Conservation (phyloP, 2,113 vertebrate species). For the Mormoops blainvillei region DNA sequence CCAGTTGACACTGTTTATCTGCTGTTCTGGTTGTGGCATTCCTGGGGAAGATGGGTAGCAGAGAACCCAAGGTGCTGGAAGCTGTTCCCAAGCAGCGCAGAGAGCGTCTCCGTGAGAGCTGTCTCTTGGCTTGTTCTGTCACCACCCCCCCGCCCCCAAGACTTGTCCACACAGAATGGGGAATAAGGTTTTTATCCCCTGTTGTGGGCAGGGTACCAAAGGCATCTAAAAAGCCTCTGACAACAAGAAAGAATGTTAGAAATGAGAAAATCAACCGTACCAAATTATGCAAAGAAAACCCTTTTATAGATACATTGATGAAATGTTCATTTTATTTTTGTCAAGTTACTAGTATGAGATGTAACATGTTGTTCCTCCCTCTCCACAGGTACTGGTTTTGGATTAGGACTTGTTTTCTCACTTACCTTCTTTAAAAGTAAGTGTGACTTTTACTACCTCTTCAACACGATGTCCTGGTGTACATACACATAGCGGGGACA, state of each 20-base stretch:
- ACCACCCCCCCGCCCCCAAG: too few relatives aligned
- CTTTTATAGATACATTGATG: neutral
- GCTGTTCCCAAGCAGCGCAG: neutral
- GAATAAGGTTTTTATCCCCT: neutral
- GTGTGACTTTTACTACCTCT: slow-evolving; percentile 63
- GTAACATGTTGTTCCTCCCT: slow-evolving; percentile 31
- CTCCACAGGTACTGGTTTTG: slow-evolving; percentile 87
- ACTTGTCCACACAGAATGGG: neutral
- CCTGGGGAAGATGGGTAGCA: neutral
- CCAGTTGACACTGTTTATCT: neutral
- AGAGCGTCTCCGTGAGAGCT: neutral
- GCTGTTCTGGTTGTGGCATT: rapidly evolving
- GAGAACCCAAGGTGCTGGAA: neutral
- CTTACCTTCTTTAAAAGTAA: slow-evolving; percentile 94
- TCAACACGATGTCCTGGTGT: neutral
- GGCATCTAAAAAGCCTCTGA: neutral
- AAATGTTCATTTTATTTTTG: neutral
- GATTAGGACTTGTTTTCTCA: slow-evolving; percentile 89
- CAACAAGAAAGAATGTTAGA: neutral
- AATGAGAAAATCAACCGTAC: neutral
- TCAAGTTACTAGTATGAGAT: neutral
- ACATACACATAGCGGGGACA: neutral
- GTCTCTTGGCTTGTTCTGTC: neutral
- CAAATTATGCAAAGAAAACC: neutral
- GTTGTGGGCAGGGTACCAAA: neutral